Evolutionary conservation across 2,888 invertebrate species (phyloP).

Genomic region (Callosobruchus maculatus): DNA sequence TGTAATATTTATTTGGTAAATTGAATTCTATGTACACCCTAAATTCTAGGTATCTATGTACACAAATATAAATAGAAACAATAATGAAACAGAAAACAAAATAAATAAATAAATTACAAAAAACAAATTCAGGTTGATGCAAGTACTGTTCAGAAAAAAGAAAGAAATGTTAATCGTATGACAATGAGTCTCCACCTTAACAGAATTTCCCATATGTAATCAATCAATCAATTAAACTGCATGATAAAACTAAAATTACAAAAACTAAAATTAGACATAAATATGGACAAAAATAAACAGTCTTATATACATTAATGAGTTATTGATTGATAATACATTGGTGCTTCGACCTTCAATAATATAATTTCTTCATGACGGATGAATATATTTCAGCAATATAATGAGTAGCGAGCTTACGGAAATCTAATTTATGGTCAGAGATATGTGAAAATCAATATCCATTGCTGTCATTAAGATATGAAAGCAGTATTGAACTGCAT

Average conservation of each 20-base stretch:
- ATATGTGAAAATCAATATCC: too few relatives aligned
- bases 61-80: neutral
- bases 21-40: neutral
- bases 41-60: neutral
- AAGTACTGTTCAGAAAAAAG: neutral
- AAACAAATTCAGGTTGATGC: neutral
- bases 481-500: too few relatives aligned
- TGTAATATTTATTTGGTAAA: neutral
- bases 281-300: neutral
- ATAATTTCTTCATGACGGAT: neutral
- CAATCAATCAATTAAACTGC: neutral
- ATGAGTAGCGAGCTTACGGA: too few relatives aligned
- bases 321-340: neutral
- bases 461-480: too few relatives aligned
- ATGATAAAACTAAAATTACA: neutral
- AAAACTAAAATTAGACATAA: neutral
- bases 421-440: too few relatives aligned
- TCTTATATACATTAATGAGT: neutral
- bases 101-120: neutral
- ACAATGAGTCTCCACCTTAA: too few relatives aligned
- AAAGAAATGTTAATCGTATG: too few relatives aligned
- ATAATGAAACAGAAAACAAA: neutral
- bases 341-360: neutral
- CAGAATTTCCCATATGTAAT: neutral
- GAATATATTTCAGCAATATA: too few relatives aligned